A percentile compares a stretch with the other conserved stretches of the same genome.
Conservation (phyloP, 2,113 vertebrate genomes). For the Aleadryas rufinucha region DNA sequence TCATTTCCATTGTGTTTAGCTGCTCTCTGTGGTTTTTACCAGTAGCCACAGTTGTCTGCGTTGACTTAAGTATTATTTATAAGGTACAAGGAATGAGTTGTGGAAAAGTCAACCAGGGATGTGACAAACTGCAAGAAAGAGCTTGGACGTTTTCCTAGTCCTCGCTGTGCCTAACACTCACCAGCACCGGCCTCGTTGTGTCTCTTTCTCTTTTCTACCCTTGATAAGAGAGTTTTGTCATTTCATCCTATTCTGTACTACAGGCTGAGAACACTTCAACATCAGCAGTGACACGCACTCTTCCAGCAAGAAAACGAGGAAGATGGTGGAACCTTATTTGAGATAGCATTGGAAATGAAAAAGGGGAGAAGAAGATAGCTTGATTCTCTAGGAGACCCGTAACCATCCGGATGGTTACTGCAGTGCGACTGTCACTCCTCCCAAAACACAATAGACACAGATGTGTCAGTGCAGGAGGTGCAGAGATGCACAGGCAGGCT, state of each 20-base stretch:
- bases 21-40: conserved; percentile 36
- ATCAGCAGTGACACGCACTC: background rate
- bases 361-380: background rate
- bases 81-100: background rate
- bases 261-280: background rate
- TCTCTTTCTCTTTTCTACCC: background rate
- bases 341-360: background rate
- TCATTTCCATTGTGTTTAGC: conserved; percentile 39
- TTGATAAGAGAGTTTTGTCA: background rate
- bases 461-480: background rate
- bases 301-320: background rate
- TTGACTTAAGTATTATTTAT: conserved; percentile 51
- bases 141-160: background rate
- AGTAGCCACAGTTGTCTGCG: conserved; percentile 49
- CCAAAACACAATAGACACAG: background rate
- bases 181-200: background rate
- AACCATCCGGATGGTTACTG: background rate
- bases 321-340: background rate
- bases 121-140: background rate
- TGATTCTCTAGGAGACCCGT: background rate
- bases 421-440: background rate
- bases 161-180: background rate
- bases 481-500: background rate
- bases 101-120: background rate
- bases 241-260: background rate